A percentile compares a stretch with the other conserved stretches of the same genome.
These are phyloP conservation scores for Trichogramma dendrolimi DNA, from an alignment of 2,888 invertebrate species.

Conservation along the genomic window DNA sequence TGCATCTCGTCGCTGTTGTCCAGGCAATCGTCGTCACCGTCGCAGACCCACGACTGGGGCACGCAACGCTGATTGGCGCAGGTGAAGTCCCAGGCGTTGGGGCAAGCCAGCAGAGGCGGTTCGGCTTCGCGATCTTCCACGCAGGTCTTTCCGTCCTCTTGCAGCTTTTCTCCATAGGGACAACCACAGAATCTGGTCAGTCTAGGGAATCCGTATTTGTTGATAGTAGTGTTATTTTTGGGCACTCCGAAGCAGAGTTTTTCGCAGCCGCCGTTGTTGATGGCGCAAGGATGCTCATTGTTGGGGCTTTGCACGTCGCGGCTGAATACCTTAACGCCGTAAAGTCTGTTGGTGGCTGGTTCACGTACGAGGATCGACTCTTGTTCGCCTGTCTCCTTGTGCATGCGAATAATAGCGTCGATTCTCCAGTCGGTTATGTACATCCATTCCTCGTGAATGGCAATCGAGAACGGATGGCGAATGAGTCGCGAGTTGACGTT, in stretches of 20 bases:
- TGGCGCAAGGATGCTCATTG: conserved; percentile 73
- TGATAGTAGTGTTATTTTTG: conserved; percentile 51
- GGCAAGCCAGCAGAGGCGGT: conserved; percentile 83
- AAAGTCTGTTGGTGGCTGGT: conserved; percentile 83
- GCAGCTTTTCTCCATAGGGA: conserved; percentile 84
- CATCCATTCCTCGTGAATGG: conserved; percentile 84
- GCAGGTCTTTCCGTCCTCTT: conserved; percentile 66
- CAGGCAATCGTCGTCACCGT: conserved; percentile 92
- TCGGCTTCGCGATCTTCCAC: conserved; percentile 78
- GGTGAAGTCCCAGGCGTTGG: conserved; percentile 89
- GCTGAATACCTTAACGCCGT: conserved; percentile 87
- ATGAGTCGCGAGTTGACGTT: conserved; percentile 84
- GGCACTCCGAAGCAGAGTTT: conserved; percentile 94
- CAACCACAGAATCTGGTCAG: conserved; percentile 78
- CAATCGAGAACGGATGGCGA: conserved; percentile 87
- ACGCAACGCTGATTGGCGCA: conserved; percentile 87
- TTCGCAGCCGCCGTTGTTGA: conserved; percentile 84
- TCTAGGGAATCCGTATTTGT: conserved; percentile 49
- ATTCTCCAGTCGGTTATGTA: conserved; percentile 97
- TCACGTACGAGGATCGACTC: conserved; percentile 83
- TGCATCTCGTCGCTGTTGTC: conserved; percentile 94
- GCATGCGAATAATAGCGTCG: conserved; percentile 86
- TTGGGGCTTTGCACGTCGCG: conserved; percentile 68
- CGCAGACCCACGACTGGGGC: conserved; percentile 92
- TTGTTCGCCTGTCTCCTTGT: conserved; percentile 83